These are phyloP conservation scores for Moxostoma hubbsi DNA, from an alignment of 2,797 vertebrate species.

Conservation along the genomic window DNA sequence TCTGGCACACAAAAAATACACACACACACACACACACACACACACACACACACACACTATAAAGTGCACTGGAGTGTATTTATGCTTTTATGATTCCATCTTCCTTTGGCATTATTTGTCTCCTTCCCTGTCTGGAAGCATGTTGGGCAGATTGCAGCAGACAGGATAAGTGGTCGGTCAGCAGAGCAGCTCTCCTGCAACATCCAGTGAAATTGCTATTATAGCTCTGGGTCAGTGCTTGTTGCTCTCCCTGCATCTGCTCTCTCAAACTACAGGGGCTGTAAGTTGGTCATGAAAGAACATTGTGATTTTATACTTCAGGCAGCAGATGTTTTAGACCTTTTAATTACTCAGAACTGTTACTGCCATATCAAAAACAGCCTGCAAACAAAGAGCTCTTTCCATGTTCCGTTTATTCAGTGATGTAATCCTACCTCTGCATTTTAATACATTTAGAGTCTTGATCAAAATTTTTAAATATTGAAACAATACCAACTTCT, in stretches of 20 bases:
- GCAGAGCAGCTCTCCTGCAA: not conserved
- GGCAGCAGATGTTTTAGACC: not conserved
- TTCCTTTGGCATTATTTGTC: too few species aligned
- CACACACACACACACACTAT: not conserved
- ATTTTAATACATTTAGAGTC: too few species aligned
- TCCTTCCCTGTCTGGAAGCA: too few species aligned
- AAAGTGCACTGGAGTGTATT: constrained; percentile 14
- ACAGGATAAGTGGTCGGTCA: constrained; percentile 58
- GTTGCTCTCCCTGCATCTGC: constrained; percentile 15
- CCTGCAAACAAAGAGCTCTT: too few species aligned
- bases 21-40: constrained; percentile 24
- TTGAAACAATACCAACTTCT: too few species aligned
- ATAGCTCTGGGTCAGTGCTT: constrained; percentile 35
- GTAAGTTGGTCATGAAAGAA: not conserved
- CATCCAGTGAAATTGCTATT: constrained; percentile 40
- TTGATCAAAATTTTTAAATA: too few species aligned
- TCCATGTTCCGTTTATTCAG: too few species aligned
- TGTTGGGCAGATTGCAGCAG: constrained; percentile 16
- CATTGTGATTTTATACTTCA: not conserved
- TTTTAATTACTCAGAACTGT: not conserved
- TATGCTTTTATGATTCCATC: constrained; percentile 31
- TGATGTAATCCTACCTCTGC: too few species aligned
- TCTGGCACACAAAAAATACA: not conserved
- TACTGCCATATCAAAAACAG: too few species aligned
- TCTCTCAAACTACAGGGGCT: not conserved